Conservation (phyloP, 2,888 invertebrate genomes). For the Lissonota sp. region DNA sequence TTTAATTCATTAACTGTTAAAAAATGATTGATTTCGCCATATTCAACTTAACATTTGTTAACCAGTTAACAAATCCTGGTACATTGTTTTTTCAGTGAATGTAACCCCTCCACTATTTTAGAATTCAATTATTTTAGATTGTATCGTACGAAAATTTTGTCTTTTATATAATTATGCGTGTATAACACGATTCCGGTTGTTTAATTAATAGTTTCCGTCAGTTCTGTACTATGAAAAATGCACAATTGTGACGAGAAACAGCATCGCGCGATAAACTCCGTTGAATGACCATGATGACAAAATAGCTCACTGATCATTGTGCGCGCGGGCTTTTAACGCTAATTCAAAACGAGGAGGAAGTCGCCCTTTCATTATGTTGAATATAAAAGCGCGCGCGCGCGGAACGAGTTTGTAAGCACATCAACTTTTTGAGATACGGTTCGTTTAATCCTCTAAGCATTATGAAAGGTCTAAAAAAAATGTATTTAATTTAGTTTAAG, state of each 20-base stretch:
- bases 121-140: neutral
- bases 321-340: constrained; percentile 46
- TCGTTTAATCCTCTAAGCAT: constrained; percentile 17
- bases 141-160: neutral
- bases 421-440: constrained; percentile 21
- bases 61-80: too few relatives aligned
- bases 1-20: too few relatives aligned
- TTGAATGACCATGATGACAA: constrained; percentile 60
- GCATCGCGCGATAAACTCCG: constrained; percentile 30
- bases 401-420: constrained; percentile 10
- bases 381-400: constrained; percentile 48
- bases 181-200: constrained; percentile 55
- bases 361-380: constrained; percentile 61
- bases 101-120: neutral
- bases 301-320: constrained; percentile 59
- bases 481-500: neutral
- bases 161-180: too few relatives aligned
- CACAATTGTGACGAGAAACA: constrained; percentile 58
- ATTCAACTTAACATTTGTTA: too few relatives aligned
- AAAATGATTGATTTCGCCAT: too few relatives aligned
- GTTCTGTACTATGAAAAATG: constrained; percentile 48
- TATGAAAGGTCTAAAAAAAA: constrained; percentile 12
- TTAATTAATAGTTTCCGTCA: constrained; percentile 62
- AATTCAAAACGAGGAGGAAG: constrained; percentile 65
- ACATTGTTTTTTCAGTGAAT: too few relatives aligned